Base-by-base conservation (phyloP, 2,797 vertebrate species). In the Rallus crepitans region DNA sequence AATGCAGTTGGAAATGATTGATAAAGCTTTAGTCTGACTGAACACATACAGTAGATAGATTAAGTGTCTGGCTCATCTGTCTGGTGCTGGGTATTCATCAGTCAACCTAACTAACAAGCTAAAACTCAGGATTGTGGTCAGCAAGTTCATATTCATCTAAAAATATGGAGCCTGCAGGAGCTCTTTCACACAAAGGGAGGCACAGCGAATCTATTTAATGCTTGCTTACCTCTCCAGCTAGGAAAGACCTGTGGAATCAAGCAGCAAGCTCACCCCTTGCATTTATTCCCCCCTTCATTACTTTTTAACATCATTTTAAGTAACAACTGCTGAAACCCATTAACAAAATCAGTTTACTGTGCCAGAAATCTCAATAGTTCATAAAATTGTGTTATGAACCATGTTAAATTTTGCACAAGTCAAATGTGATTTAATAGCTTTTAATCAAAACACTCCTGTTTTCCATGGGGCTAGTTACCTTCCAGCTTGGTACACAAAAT, bases 271-370 rank as follows among this genome's bases (percentile, higher is more conserved):
- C 73, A 91, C 82, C 78, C 87, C 50, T 94, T 87, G 81, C 61
- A 66, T 93, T 95, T 80, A 31, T 83, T 92, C 83, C 85, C 78
- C 68, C 68, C 79, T 94, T 93, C 91, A 89, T 91, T 96, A 87
- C 83, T 95, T 97, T 92, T 92, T 93, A 94, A 81, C 55, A 40
- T 94, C 56, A 8, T 45, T 89, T 83, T 87, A 94, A 94, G 85
- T 96, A 96, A 93, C 68, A 94, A 93, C 97, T 93, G 95, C 95
- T 97, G 95, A 97, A 97, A 95, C 37, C 80, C 92, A 97, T 96
- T 97, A 97, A 95, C 87, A 82, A 95, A 95, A 94, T 70, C 79
- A 80, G 92, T 96, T 96, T 96, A 96, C 28, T 52, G 93, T 93
- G 95, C 95, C 97, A 95, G 95, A 95, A 96, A 94, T 90, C 88